Conservation (phyloP, 92 coral and sea anemone species). For the Bergia sp. region DNA sequence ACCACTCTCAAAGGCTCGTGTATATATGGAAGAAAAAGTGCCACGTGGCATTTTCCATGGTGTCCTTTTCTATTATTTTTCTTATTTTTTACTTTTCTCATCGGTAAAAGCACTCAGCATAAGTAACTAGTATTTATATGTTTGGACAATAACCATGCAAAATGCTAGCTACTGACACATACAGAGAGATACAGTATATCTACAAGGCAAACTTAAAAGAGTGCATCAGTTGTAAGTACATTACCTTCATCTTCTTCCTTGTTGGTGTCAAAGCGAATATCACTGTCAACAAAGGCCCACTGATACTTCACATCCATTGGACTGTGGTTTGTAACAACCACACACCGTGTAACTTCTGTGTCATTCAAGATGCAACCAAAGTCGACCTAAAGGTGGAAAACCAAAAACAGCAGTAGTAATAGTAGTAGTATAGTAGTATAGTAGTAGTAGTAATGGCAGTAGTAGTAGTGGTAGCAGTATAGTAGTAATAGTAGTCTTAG, state of each 20-base stretch:
- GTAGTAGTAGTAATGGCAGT: no score
- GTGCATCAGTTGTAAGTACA: no score
- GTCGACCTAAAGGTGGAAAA: slow-evolving; percentile 68
- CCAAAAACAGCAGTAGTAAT: neutral
- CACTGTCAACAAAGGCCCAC: slow-evolving; percentile 94
- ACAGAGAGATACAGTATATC: neutral
- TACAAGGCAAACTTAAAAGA: neutral
- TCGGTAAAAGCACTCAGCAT: no score
- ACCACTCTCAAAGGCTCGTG: no score
- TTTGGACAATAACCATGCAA: no score
- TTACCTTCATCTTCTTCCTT: slow-evolving; percentile 84
- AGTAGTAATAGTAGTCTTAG: neutral
- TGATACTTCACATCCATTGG: slow-evolving; percentile 98
- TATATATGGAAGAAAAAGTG: no score
- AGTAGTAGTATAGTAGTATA: neutral
- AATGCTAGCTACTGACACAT: no score
- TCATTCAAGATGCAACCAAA: slow-evolving; percentile 98
- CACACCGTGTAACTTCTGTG: slow-evolving; percentile 93
- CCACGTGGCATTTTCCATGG: no score
- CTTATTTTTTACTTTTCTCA: no score
- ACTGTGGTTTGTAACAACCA: slow-evolving; percentile 89
- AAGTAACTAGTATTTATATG: no score
- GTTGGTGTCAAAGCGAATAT: slow-evolving; percentile 82
- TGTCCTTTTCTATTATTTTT: no score
- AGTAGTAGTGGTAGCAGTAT: neutral